A percentile compares a stretch with the other conserved stretches of the same genome.
Conservation (phyloP, 1,140 invertebrate genomes). For the Drosophila pandora region DNA sequence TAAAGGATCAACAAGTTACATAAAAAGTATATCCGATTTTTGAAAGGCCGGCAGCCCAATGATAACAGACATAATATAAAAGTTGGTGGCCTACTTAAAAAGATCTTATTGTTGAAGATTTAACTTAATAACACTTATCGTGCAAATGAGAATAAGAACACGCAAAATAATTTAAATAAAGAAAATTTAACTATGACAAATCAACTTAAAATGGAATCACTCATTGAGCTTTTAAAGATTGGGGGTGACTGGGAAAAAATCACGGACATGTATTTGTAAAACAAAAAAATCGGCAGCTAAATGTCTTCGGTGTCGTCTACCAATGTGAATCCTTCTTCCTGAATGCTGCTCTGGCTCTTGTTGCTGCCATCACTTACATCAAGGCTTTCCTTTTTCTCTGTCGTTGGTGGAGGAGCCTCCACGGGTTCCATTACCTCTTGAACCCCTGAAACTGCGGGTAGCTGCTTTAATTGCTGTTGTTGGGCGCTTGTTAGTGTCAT, state of each 20-base stretch:
- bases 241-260: constrained; percentile 16
- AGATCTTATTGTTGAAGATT: constrained; percentile 80
- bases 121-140: constrained; percentile 77
- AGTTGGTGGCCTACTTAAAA: constrained; percentile 59
- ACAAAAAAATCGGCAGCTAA: constrained; percentile 10
- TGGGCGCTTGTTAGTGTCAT: constrained; percentile 20
- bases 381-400: constrained; percentile 4
- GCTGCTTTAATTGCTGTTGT: constrained; percentile 8
- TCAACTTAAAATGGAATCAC: constrained; percentile 28
- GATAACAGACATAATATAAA: constrained; percentile 44
- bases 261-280: constrained; percentile 40
- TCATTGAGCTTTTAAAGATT: background rate
- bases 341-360: background rate
- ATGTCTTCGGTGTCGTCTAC: constrained; percentile 51
- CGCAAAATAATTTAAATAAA: constrained; percentile 77
- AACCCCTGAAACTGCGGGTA: constrained; percentile 58
- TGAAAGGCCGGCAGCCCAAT: constrained; percentile 51
- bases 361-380: constrained; percentile 36
- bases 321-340: constrained; percentile 55
- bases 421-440: constrained; percentile 60
- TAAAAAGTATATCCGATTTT: constrained; percentile 61
- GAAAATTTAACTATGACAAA: constrained; percentile 73
- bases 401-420: constrained; percentile 20
- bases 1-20: constrained; percentile 64
- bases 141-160: constrained; percentile 67